phyloP scores from a whole-genome alignment of 2,888 invertebrate species.

The Tubulanus polymorphus region DNA sequence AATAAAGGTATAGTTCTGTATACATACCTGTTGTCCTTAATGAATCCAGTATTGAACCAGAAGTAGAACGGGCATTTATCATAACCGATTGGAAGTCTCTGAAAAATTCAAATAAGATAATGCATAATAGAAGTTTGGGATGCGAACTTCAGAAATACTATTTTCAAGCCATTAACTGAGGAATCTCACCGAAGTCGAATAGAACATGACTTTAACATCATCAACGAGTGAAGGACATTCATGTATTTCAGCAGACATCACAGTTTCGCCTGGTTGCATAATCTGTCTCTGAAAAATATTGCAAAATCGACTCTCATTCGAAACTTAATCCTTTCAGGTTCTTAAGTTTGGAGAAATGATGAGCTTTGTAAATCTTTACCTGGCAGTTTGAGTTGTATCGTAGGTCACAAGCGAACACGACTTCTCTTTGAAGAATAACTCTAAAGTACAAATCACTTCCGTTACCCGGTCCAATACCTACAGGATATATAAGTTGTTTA shows the following conservation, averaged over 20 bases:
- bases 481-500: no score
- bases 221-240: slow-evolving; percentile 48
- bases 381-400: slow-evolving; percentile 50
- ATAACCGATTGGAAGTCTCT: slow-evolving; percentile 55
- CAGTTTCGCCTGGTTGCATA: no score
- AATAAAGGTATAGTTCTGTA: background rate
- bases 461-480: slow-evolving; percentile 54
- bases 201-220: slow-evolving; percentile 54
- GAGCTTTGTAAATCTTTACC: no score
- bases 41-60: slow-evolving; percentile 58
- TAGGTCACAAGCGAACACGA: slow-evolving; percentile 50
- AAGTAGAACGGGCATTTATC: slow-evolving; percentile 58
- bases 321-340: no score
- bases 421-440: slow-evolving; percentile 40
- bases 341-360: no score
- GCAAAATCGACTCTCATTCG: no score
- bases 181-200: slow-evolving; percentile 29
- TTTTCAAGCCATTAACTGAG: background rate
- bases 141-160: background rate
- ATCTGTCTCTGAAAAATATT: no score
- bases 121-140: no score
- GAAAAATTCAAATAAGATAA: slow-evolving; percentile 21
- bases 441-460: slow-evolving; percentile 54
- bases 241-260: no score
- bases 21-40: slow-evolving; percentile 50